These are phyloP conservation scores for Nasua narica DNA, from an alignment of 2,797 vertebrate genomes.

Conservation along the genomic window DNA sequence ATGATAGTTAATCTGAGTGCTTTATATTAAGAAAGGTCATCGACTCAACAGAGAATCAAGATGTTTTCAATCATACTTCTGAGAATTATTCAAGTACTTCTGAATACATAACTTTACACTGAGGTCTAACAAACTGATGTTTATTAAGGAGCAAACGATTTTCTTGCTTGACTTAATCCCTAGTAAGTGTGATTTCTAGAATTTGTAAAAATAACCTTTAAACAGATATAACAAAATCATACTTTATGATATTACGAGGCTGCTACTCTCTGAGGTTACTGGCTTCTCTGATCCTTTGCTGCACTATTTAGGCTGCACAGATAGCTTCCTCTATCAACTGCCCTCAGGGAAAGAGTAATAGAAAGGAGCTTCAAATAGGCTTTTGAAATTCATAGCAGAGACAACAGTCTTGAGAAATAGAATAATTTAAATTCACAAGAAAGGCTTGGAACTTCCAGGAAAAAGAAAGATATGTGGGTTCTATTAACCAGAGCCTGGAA, in stretches of 20 bases:
- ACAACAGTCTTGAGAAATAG: background rate
- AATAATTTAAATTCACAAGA: conserved; percentile 27
- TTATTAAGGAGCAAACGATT: conserved; percentile 23
- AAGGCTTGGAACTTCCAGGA: background rate
- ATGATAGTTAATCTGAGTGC: background rate
- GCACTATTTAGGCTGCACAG: background rate
- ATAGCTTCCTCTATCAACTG: background rate
- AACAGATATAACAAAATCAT: background rate
- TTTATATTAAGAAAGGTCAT: background rate
- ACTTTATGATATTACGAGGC: conserved; percentile 19
- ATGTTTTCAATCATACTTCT: background rate
- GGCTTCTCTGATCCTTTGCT: background rate
- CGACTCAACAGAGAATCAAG: background rate
- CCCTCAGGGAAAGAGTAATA: background rate
- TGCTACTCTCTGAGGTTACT: background rate
- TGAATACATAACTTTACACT: background rate
- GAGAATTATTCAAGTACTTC: conserved; percentile 36
- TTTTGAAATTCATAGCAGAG: conserved; percentile 53
- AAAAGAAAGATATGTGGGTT: background rate
- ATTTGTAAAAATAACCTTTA: conserved; percentile 34
- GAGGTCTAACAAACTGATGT: background rate
- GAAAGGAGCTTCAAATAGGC: conserved; percentile 12
- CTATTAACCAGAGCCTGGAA: background rate
- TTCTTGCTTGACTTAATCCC: background rate
- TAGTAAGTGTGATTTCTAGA: background rate